Evolutionary conservation across 2,888 invertebrate species (phyloP), one percentile per base, ranked within the genome.

Genomic region (Carcina quercana): DNA sequence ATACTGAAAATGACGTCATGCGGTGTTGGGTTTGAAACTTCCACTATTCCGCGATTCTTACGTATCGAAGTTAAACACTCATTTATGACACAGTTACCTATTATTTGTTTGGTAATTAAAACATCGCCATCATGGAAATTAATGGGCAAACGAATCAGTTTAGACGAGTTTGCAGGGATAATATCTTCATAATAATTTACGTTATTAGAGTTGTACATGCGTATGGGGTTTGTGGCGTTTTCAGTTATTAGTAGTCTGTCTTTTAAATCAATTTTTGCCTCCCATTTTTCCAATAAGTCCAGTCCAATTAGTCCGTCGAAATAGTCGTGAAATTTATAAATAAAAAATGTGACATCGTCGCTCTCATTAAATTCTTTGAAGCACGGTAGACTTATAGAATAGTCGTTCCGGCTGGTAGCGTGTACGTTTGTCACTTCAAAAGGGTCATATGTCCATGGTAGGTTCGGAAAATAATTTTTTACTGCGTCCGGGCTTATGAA

Each of bases 121-220:
- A 31, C 43, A 6, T 47, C 44, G 5, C 47, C 45, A 17, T 45
- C 35, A 3, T 7, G 13, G 1, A 22, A 15, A 17, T 47, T 40
- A 14, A 46, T 41, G 0, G 45, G 42, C 2, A 47, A 7, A 25
- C 25, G 35, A 5, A 46, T 25, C 27, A 44, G 31, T 28, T 41
- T 46, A 8, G 45, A 40, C 2, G 38, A 32, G 15, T 34, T 5
- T 1, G 43, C 43, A 1, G 42, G 42, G 13, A 47, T 45, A 13
- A 45, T 41, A 8, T 43, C 41, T 15, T 50, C 50, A 25, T 41
- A 50, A 7, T 43, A 28, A 33, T 46, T 47, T 11, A 31, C 25
- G 14, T 50, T 47, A n/a, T 41, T 28, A 2, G 47, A 45, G 13
- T 46, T 28, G 19, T 43, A 45, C 40, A 45, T 40, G 13, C 7